These are phyloP conservation scores for Aphelinus certus DNA, from an alignment of 1,140 invertebrate genomes.

Conservation along the genomic window DNA sequence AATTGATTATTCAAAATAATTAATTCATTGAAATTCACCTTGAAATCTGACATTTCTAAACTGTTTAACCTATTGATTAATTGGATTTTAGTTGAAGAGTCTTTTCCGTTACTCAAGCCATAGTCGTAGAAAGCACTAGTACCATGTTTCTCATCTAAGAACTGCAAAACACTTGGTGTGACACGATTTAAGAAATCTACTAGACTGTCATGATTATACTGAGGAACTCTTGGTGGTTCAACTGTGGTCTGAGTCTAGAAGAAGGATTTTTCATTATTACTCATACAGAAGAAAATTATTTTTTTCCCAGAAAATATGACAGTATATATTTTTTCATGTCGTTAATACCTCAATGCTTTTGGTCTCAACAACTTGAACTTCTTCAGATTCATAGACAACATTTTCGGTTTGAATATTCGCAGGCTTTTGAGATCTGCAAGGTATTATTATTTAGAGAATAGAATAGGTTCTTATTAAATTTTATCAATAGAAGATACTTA, in stretches of 20 bases:
- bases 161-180: slow-evolving; percentile 58
- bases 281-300: slow-evolving; percentile 14
- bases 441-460: slow-evolving; percentile 1
- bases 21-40: slow-evolving; percentile 44
- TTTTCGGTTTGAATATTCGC: slow-evolving; percentile 56
- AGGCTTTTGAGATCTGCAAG: slow-evolving; percentile 45
- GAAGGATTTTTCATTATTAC: slow-evolving; percentile 16
- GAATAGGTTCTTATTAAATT: slow-evolving; percentile 15
- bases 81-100: slow-evolving; percentile 45
- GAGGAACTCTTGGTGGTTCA: slow-evolving; percentile 42
- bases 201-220: slow-evolving; percentile 58
- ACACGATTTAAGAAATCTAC: slow-evolving; percentile 59
- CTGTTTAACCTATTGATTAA: slow-evolving; percentile 54
- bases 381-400: slow-evolving; percentile 46
- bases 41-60: slow-evolving; percentile 45
- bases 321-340: background rate
- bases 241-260: slow-evolving; percentile 59
- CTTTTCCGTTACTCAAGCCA: slow-evolving; percentile 47
- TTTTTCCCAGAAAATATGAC: background rate
- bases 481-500: slow-evolving; percentile 39
- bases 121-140: slow-evolving; percentile 59
- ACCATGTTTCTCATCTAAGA: slow-evolving; percentile 60
- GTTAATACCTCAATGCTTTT: slow-evolving; percentile 53
- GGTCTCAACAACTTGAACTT: slow-evolving; percentile 52
- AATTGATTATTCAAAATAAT: slow-evolving; percentile 15